Percentiles rank a stretch among this genome's conserved stretches.
Evolutionary conservation across 2,113 vertebrate genomes (phyloP).

Genomic region (Paramisgurnus dabryanus): DNA sequence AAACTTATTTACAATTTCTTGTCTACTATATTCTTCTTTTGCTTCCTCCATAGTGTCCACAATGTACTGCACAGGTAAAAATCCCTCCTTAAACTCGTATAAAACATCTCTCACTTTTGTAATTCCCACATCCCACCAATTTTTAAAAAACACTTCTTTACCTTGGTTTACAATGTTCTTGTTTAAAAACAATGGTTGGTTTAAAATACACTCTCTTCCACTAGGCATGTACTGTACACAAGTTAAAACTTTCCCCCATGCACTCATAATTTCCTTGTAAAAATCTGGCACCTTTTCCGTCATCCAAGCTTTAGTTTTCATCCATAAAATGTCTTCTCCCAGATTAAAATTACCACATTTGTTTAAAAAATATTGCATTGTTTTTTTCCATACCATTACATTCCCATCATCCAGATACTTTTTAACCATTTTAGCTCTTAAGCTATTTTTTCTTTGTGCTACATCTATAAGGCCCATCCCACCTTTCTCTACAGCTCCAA

Average conservation of each 20-base stretch:
- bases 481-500: background rate
- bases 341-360: too few relatives aligned
- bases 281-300: background rate
- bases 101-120: background rate
- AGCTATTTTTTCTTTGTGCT: background rate
- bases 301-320: background rate
- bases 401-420: background rate
- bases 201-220: background rate
- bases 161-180: background rate
- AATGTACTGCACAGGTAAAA: background rate
- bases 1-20: background rate
- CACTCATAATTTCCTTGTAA: background rate
- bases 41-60: background rate
- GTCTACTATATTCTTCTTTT: background rate
- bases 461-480: background rate
- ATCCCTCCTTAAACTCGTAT: background rate
- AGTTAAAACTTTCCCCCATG: background rate
- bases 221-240: too few relatives aligned
- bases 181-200: conserved; percentile 11
- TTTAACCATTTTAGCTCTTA: background rate
- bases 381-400: background rate
- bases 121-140: background rate
- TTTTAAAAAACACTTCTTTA: background rate
- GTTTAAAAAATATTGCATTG: background rate
- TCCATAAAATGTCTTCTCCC: background rate